These are phyloP conservation scores for Galleria mellonella DNA, from an alignment of 1,140 invertebrate species.

Conservation along the genomic window DNA sequence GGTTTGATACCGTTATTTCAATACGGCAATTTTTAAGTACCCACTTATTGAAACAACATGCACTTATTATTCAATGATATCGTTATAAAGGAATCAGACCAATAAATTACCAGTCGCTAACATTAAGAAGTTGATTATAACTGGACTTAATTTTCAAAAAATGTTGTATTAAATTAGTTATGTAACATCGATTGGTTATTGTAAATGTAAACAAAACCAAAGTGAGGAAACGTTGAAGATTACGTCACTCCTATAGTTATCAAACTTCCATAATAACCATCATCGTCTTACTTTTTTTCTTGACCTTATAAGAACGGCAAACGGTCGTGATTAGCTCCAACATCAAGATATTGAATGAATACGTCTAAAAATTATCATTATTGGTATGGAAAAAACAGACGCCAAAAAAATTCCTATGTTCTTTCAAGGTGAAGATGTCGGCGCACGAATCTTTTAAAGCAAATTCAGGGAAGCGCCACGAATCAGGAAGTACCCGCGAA, in stretches of 20 bases:
- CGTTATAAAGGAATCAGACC: too few relatives aligned
- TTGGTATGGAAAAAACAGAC: conserved; percentile 41
- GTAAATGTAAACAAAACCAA: conserved; percentile 19
- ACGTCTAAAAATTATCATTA: conserved; percentile 58
- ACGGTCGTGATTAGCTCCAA: conserved; percentile 48
- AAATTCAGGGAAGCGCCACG: conserved; percentile 45
- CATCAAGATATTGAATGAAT: conserved; percentile 54
- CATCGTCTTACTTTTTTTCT: conserved; percentile 29
- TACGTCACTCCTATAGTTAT: conserved; percentile 41
- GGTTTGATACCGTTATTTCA: conserved; percentile 55
- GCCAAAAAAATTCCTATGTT: conserved; percentile 43
- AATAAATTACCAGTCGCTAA: too few relatives aligned
- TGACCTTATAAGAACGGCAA: conserved; percentile 24
- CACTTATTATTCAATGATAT: too few relatives aligned
- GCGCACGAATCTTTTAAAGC: conserved; percentile 44
- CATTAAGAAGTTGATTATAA: too few relatives aligned
- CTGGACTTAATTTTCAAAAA: too few relatives aligned
- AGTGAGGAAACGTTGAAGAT: conserved; percentile 34
- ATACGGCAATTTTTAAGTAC: conserved; percentile 35
- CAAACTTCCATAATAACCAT: conserved; percentile 16
- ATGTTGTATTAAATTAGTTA: too few relatives aligned
- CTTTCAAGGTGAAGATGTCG: conserved; percentile 59
- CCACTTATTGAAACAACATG: conserved; percentile 26
- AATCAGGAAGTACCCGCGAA: conserved; percentile 42
- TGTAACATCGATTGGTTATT: too few relatives aligned